These are phyloP conservation scores for Dunckerocampus dactyliophorus DNA, from an alignment of 2,113 vertebrate genomes.

Conservation along the genomic window DNA sequence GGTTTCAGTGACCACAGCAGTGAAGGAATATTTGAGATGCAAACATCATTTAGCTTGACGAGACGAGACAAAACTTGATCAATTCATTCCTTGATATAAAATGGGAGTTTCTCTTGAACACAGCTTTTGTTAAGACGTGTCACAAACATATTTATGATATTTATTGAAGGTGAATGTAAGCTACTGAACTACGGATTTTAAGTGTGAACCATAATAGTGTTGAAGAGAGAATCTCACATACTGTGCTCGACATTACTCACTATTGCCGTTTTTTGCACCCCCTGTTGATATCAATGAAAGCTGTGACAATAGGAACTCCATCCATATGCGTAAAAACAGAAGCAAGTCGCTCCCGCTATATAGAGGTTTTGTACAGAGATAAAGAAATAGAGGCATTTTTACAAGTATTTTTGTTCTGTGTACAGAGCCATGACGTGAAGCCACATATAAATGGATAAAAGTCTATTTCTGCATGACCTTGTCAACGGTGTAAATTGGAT, in stretches of 20 bases:
- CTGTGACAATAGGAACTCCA: conserved; percentile 59
- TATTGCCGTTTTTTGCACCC: conserved; percentile 41
- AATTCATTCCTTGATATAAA: conserved; percentile 35
- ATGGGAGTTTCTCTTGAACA: conserved; percentile 29
- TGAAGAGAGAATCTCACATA: conserved; percentile 74
- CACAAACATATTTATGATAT: conserved; percentile 77
- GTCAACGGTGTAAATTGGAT: conserved; percentile 67
- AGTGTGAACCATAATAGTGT: conserved; percentile 44
- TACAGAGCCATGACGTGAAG: conserved; percentile 67
- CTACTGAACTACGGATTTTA: conserved; percentile 70
- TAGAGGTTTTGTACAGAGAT: conserved; percentile 63
- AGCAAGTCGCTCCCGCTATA: conserved; percentile 36
- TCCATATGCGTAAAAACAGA: conserved; percentile 48
- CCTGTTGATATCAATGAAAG: conserved; percentile 63
- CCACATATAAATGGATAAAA: conserved; percentile 69
- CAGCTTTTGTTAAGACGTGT: conserved; percentile 51
- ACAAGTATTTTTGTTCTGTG: conserved; percentile 68
- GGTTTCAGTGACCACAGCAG: conserved; percentile 35
- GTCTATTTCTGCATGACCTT: conserved; percentile 75
- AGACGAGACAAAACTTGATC: conserved; percentile 43
- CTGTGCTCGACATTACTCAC: conserved; percentile 71
- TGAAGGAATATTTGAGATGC: conserved; percentile 37
- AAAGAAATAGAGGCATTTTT: conserved; percentile 63
- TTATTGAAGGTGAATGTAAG: conserved; percentile 83
- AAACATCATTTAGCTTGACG: conserved; percentile 39